Evolutionary conservation across 1,140 invertebrate genomes (phyloP), one percentile per base, ranked within the genome.

Genomic region (Drosophila nikananu): DNA sequence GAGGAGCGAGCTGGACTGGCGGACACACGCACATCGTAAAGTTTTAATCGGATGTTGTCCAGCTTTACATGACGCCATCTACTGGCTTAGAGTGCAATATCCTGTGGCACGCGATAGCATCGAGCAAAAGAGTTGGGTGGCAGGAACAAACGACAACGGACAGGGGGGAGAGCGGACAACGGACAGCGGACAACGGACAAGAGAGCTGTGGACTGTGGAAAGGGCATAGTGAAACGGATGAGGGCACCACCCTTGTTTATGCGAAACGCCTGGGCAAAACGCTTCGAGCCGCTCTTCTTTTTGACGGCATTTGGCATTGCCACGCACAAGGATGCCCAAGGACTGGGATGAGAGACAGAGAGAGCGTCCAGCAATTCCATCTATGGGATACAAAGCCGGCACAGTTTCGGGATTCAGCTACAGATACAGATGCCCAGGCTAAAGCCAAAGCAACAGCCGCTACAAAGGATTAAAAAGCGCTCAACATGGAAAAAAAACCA

Each of bases 11-110:
- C 51, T 27, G 49, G 42, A 52, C 37, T 68, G 54, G 64, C 70
- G 78, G 75, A 81, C 79, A 90, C 86, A 90, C 86, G 86, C 86
- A 90, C 86, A 90, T 90, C 81, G 86, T 90, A 90, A 90, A 90
- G 81, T 90, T 90, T 90, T 90, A 91, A 91, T 87, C 83, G 89
- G 89, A 91, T 91, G 89, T 90, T 90, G 86, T 90, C 86, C 87
- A 86, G 83, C 81, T 83, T 89, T 91, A 91, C 84, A 89, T 89
- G 81, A 84, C 81, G 83, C 87, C 87, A 89, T 83, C 83, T 80
- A 82, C 81, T 91, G 89, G 89, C 89, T 91, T 91, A 86, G 83
- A 91, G 89, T 84, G 89, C 89, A 91, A 91, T 91, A 91, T 91
- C 89, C 89, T 91, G 89, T 91, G 89, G 89, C 89, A 84, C 77